Conservation (phyloP, 2,888 invertebrate genomes). For the Linnaemya tessellans region DNA sequence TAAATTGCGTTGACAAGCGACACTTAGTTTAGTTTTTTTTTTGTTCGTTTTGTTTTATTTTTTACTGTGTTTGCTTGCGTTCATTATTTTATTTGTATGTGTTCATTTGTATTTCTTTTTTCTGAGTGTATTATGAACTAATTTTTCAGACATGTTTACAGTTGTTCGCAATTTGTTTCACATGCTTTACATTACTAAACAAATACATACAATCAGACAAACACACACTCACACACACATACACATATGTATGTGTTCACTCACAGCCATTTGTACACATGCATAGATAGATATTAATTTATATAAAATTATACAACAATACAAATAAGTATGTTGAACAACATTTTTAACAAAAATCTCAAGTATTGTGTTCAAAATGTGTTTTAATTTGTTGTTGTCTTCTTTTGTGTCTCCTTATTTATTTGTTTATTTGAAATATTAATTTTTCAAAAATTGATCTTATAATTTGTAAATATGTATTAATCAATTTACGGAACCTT, state of each 20-base stretch:
- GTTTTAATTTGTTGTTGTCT: conserved; percentile 70
- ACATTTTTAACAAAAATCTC: conserved; percentile 67
- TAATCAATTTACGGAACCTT: conserved; percentile 20
- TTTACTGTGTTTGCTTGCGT: conserved; percentile 23
- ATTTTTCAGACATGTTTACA: conserved; percentile 74
- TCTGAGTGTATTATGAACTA: conserved; percentile 72
- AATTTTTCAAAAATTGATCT: conserved; percentile 54
- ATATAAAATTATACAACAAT: conserved; percentile 40
- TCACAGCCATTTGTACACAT: conserved; percentile 38
- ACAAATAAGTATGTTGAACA: conserved; percentile 63
- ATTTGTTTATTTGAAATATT: conserved; percentile 34
- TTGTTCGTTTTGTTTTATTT: conserved; percentile 37
- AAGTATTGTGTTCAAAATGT: conserved; percentile 69
- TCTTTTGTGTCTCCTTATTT: conserved; percentile 44
- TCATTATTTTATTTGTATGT: conserved; percentile 22
- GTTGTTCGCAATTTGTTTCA: conserved; percentile 74
- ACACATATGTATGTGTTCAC: conserved; percentile 17
- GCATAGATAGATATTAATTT: conserved; percentile 42
- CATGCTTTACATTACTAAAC: conserved; percentile 72
- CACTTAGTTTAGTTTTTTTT: conserved; percentile 64
- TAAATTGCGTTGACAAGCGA: conserved; percentile 79
- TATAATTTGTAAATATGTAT: conserved; percentile 31
- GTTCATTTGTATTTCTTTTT: conserved; percentile 30
- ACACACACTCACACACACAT: background rate
- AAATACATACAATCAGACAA: conserved; percentile 43